A percentile compares a stretch with the other conserved stretches of the same genome.
Evolutionary conservation across 2,888 invertebrate species (phyloP).

Genomic region (Drosophila tripunctata): DNA sequence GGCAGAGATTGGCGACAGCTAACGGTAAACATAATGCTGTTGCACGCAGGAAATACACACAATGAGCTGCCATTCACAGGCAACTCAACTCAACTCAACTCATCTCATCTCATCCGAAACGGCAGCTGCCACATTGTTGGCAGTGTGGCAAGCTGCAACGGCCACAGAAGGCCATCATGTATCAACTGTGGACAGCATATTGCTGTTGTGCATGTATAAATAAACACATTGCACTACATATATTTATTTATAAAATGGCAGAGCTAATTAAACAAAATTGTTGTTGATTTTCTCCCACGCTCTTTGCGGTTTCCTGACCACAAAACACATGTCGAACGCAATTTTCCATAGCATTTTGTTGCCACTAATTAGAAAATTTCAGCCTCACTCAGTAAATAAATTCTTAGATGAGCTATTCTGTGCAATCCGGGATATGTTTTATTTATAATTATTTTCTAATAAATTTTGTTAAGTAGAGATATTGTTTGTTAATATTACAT

Average conservation of each 20-base stretch:
- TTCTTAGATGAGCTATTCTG: no score
- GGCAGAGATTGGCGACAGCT: slow-evolving; percentile 3
- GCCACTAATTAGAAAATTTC: slow-evolving; percentile 33
- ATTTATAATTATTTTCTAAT: no score
- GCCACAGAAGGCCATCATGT: not conserved
- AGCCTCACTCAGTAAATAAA: no score
- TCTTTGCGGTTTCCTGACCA: slow-evolving; percentile 25
- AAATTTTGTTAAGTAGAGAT: no score
- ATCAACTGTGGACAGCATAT: slow-evolving; percentile 22
- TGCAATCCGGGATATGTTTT: no score
- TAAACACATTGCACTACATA: not conserved
- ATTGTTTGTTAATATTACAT: no score
- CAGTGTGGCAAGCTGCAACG: slow-evolving; percentile 1
- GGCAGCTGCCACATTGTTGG: slow-evolving; percentile 15
- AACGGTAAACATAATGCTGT: slow-evolving; percentile 28
- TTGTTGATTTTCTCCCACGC: not conserved
- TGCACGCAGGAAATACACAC: not conserved
- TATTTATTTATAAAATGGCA: not conserved
- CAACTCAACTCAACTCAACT: no score
- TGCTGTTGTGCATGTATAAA: slow-evolving; percentile 7
- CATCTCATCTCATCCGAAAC: no score
- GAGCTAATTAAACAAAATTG: slow-evolving; percentile 41
- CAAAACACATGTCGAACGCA: slow-evolving; percentile 17
- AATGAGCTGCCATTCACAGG: slow-evolving; percentile 29
- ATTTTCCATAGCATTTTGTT: slow-evolving; percentile 20